Evolutionary conservation across 2,888 invertebrate genomes (phyloP), one percentile per base, ranked within the genome.

Genomic region (Cerastis leucographa): DNA sequence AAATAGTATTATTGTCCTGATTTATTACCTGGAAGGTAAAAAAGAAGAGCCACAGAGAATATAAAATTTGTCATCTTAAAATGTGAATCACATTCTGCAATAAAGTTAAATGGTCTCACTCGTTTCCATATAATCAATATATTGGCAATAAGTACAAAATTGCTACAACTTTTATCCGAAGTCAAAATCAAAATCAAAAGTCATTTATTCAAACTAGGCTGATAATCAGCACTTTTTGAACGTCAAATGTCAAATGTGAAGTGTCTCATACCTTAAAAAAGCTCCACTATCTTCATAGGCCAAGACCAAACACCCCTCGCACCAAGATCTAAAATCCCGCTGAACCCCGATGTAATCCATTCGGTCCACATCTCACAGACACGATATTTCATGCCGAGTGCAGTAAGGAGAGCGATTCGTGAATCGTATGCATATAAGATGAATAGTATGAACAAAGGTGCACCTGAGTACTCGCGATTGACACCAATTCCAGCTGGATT

Each of bases 401-500:
- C 51, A 46, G 29, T 56, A 25, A 9, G 59, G 25, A 29, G 59
- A 46, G 46, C 22, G 17, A 44, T 44, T 29, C n/a, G 42, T 17
- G 72, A 25, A 54, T 17, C 6, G 8, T 25, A 40, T 35, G 17
- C 19, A 56, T 49, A 54, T 19, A 59, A 35, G 25, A 46, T 29
- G 35, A 56, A 17, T 14, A 19, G 29, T 29, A 9, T 14, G 19
- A n/a, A 51, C 29, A 35, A 22, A 54, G 14, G 40, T 11, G 59
- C 51, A 65, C 6, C 49, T 9, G 29, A n/a, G 59, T 49, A 42
- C 71, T 40, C n/a, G 40, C n/a, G 25, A 54, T 25, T 66, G 77
- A 75, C 77, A 54, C 44, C 25, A 42, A 46, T 56, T 40, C 9
- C 11, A 22, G 8, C 19, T n/a, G 46, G 46, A 46, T 46, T 62